These are phyloP conservation scores for Strix aluco DNA, from an alignment of 2,113 vertebrate genomes.

Conservation along the genomic window DNA sequence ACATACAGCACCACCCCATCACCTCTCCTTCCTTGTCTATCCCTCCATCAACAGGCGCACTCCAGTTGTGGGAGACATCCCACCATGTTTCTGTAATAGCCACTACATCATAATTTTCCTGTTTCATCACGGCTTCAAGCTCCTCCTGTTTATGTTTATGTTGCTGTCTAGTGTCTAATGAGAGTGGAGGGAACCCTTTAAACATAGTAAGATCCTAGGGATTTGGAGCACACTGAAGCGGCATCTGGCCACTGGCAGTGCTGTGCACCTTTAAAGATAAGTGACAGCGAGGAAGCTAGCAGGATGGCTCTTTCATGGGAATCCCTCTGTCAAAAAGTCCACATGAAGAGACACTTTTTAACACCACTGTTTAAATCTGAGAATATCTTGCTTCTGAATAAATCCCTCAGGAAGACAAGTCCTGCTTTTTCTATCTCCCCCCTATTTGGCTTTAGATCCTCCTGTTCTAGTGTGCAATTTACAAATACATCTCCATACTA, in stretches of 20 bases:
- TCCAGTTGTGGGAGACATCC: too few relatives aligned
- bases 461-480: background rate
- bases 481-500: background rate
- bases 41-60: too few relatives aligned
- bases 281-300: background rate
- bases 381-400: background rate
- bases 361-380: background rate
- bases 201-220: background rate
- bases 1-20: too few relatives aligned
- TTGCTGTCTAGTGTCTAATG: background rate
- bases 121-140: too few relatives aligned
- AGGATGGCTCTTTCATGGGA: background rate
- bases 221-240: background rate
- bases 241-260: background rate
- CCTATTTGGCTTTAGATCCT: background rate
- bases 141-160: background rate
- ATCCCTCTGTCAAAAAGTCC: background rate
- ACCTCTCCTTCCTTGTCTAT: too few relatives aligned
- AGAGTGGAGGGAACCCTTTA: background rate
- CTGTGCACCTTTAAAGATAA: background rate
- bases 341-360: background rate
- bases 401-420: background rate
- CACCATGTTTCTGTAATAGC: too few relatives aligned
- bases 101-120: too few relatives aligned
- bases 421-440: background rate